Conservation (phyloP, 2,888 invertebrate genomes). For the Monopis laevigella region DNA sequence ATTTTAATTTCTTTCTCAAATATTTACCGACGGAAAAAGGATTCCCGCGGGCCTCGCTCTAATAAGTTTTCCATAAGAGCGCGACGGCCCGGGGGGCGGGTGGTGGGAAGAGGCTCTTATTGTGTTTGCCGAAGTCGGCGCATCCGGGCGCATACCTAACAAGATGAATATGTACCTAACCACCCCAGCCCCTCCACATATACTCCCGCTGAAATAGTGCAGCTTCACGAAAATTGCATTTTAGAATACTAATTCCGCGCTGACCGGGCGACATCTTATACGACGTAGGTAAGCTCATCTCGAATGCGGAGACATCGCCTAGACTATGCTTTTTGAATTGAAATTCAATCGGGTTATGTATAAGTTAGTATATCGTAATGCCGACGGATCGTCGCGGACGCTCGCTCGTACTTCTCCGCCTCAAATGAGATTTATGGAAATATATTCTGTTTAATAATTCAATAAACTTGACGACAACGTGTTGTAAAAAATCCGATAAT, state of each 20-base stretch:
- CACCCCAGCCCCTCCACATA: slow-evolving; percentile 20
- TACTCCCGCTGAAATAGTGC: slow-evolving; percentile 10
- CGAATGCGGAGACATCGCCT: slow-evolving; percentile 6
- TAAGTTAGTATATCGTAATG: slow-evolving; percentile 6
- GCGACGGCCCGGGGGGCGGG: slow-evolving; percentile 23
- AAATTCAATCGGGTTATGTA: slow-evolving; percentile 12
- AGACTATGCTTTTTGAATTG: slow-evolving; percentile 5
- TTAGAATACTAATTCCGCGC: slow-evolving; percentile 35
- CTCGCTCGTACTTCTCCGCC: neutral
- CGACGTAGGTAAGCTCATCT: slow-evolving; percentile 9
- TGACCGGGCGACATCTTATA: slow-evolving; percentile 9
- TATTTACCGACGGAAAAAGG: slow-evolving; percentile 68
- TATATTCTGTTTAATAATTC: too few relatives aligned
- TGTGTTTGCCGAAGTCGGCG: slow-evolving; percentile 67
- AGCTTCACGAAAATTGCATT: slow-evolving; percentile 57
- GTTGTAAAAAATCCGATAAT: too few relatives aligned
- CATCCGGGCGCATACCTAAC: slow-evolving; percentile 67
- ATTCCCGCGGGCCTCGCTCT: slow-evolving; percentile 64
- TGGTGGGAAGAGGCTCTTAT: slow-evolving; percentile 45
- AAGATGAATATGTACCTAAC: slow-evolving; percentile 63
- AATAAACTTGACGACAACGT: too few relatives aligned
- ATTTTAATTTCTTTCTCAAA: slow-evolving; percentile 68
- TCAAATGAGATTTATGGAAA: too few relatives aligned
- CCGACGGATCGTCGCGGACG: slow-evolving; percentile 1
- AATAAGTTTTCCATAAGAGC: slow-evolving; percentile 66